Percentiles rank a stretch among this genome's conserved stretches.
These are phyloP conservation scores for Temnothorax rugatulus DNA, from an alignment of 2,888 invertebrate genomes.

Conservation along the genomic window DNA sequence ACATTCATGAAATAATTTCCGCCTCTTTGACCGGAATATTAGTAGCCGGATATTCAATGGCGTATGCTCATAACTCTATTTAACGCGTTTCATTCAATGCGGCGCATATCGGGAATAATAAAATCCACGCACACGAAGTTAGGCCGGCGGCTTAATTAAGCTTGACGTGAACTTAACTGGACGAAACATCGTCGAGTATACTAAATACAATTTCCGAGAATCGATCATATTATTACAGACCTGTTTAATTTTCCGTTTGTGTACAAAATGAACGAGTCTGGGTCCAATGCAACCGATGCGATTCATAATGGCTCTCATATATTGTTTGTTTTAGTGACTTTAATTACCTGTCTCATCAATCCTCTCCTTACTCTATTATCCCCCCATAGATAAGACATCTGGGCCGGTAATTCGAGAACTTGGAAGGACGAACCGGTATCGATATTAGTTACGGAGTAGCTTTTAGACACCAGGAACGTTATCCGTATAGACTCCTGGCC, in stretches of 20 bases:
- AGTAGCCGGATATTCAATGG: slow-evolving; percentile 57
- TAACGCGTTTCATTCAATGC: slow-evolving; percentile 40
- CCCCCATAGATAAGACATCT: slow-evolving; percentile 21
- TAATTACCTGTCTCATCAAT: slow-evolving; percentile 33
- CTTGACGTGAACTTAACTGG: slow-evolving; percentile 14
- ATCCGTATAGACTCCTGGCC: neutral
- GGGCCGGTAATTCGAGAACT: slow-evolving; percentile 41
- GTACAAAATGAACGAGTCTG: neutral
- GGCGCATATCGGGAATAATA: slow-evolving; percentile 43
- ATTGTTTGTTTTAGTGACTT: slow-evolving; percentile 5
- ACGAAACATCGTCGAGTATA: slow-evolving; percentile 13
- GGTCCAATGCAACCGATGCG: neutral
- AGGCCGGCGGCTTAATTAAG: slow-evolving; percentile 26
- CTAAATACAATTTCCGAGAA: slow-evolving; percentile 34
- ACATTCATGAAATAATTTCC: slow-evolving; percentile 65
- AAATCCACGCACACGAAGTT: slow-evolving; percentile 32
- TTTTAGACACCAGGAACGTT: slow-evolving; percentile 3
- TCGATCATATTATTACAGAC: neutral
- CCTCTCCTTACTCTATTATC: slow-evolving; percentile 8
- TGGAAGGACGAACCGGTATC: slow-evolving; percentile 29
- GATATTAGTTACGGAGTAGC: slow-evolving; percentile 2
- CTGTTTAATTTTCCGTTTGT: slow-evolving; percentile 27
- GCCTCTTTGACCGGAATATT: slow-evolving; percentile 59
- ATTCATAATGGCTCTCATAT: slow-evolving; percentile 24
- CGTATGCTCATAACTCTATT: slow-evolving; percentile 41